Conservation (phyloP, 2,888 invertebrate genomes). For the Dicyrtomina minuta region DNA sequence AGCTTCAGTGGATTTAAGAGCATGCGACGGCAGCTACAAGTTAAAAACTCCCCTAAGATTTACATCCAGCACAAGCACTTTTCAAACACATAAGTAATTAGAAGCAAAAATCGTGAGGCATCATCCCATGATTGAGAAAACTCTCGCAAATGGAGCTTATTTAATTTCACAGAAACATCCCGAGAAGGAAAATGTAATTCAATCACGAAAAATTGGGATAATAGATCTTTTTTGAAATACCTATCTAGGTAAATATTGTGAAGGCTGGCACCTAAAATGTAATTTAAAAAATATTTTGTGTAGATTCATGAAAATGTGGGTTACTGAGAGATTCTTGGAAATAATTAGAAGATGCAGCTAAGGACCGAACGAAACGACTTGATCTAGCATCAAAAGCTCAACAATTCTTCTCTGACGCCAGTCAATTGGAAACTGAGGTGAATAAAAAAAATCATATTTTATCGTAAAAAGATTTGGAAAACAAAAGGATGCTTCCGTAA, state of each 20-base stretch:
- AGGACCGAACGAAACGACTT: constrained; percentile 72
- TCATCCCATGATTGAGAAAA: constrained; percentile 78
- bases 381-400: constrained; percentile 86
- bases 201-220: background rate
- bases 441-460: constrained; percentile 81
- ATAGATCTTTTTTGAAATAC: too few relatives aligned
- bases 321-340: constrained; percentile 71
- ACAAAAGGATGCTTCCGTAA: constrained; percentile 90
- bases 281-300: constrained; percentile 32
- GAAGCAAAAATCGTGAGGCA: constrained; percentile 86
- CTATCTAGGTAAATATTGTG: too few relatives aligned
- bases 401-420: constrained; percentile 80
- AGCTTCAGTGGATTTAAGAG: constrained; percentile 93
- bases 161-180: constrained; percentile 77
- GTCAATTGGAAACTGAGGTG: constrained; percentile 90
- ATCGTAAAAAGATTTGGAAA: constrained; percentile 80
- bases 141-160: constrained; percentile 72
- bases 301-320: constrained; percentile 76
- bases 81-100: constrained; percentile 89
- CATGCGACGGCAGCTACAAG: constrained; percentile 76
- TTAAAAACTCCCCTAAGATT: constrained; percentile 64
- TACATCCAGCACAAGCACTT: constrained; percentile 88
- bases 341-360: constrained; percentile 70
- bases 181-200: constrained; percentile 69
- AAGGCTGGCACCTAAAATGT: too few relatives aligned